A percentile compares a stretch with the other conserved stretches of the same genome.
phyloP scores from a whole-genome alignment of 2,113 vertebrate species.

The Poecile atricapillus region DNA sequence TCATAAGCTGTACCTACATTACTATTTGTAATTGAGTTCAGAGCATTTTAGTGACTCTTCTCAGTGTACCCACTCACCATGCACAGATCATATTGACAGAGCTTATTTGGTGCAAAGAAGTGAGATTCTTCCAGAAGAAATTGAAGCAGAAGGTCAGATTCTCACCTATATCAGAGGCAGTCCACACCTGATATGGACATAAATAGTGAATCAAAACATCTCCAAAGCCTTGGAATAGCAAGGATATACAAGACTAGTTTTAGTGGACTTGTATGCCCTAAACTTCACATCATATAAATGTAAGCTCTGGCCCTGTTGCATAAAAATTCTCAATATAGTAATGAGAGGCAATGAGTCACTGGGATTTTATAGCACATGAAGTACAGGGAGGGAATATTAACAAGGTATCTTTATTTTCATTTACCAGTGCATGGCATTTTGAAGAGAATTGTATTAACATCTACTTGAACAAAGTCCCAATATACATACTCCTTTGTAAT shows the following conservation, averaged over 20 bases:
- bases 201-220: not conserved
- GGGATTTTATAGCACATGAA: not conserved
- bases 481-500: not conserved
- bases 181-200: not conserved
- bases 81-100: not conserved
- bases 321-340: not conserved
- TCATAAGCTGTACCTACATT: not conserved
- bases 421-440: not conserved
- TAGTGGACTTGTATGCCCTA: accelerated
- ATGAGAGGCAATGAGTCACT: not conserved
- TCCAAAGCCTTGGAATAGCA: not conserved
- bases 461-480: not conserved
- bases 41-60: not conserved
- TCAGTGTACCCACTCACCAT: not conserved
- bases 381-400: not conserved
- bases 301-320: not conserved
- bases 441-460: not conserved
- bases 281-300: not conserved
- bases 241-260: not conserved
- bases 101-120: not conserved
- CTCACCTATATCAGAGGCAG: not conserved
- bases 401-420: not conserved
- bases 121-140: not conserved
- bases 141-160: not conserved
- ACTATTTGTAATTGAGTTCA: not conserved